Conservation (phyloP, 2,888 invertebrate genomes). For the Eumerus sabulonum region DNA sequence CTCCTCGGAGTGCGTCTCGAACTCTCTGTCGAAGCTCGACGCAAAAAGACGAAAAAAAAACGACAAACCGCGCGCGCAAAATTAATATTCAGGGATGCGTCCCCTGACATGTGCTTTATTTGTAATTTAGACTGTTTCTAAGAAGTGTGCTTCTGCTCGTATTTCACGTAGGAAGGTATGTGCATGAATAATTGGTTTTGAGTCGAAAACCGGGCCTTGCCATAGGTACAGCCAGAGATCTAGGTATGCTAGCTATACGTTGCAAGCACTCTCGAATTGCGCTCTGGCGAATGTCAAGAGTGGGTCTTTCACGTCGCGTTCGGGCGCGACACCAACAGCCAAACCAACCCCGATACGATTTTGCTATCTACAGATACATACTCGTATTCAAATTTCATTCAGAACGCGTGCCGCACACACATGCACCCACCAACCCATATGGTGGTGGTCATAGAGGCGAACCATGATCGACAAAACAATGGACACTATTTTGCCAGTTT, state of each 20-base stretch:
- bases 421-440: slow-evolving; percentile 10
- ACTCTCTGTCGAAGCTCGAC: slow-evolving; percentile 16
- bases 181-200: slow-evolving; percentile 66
- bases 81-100: slow-evolving; percentile 76
- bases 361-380: too few species aligned
- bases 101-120: slow-evolving; percentile 77
- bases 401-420: slow-evolving; percentile 59
- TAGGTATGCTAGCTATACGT: background rate
- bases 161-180: slow-evolving; percentile 68
- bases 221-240: slow-evolving; percentile 19
- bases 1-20: too few species aligned
- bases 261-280: slow-evolving; percentile 59
- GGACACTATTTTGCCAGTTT: slow-evolving; percentile 54
- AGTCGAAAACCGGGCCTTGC: slow-evolving; percentile 57
- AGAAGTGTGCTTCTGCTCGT: slow-evolving; percentile 70
- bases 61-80: slow-evolving; percentile 59
- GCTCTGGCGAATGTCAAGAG: slow-evolving; percentile 55
- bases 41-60: slow-evolving; percentile 3
- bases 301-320: slow-evolving; percentile 25
- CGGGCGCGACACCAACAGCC: slow-evolving; percentile 31
- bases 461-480: slow-evolving; percentile 56
- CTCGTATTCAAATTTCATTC: slow-evolving; percentile 65
- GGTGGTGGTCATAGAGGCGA: slow-evolving; percentile 24
- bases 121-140: slow-evolving; percentile 76
- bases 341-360: slow-evolving; percentile 30